Percentiles rank a stretch among this genome's conserved stretches.
phyloP scores from a whole-genome alignment of 2,797 vertebrate genomes.

The Acomys russatus region DNA sequence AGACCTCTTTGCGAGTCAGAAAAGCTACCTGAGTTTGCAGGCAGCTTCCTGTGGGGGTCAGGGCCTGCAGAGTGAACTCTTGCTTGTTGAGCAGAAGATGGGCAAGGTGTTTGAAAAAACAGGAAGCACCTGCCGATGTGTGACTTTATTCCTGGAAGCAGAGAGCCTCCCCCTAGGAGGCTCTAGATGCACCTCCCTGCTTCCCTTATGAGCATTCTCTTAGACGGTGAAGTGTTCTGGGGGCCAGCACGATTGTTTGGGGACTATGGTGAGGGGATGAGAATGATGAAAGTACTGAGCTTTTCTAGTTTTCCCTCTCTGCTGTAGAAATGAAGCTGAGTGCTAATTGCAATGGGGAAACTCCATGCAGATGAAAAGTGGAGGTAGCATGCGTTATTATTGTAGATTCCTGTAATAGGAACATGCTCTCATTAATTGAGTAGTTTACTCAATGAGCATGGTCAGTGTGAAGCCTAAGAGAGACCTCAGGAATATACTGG shows the following conservation, averaged over 20 bases:
- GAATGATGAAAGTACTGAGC: not conserved
- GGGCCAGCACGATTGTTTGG: conserved; percentile 2
- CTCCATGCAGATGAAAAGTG: not conserved
- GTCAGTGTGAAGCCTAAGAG: not conserved
- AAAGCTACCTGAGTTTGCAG: conserved; percentile 72
- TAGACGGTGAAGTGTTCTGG: not conserved
- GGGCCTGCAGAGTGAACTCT: conserved; percentile 61
- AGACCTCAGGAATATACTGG: not conserved
- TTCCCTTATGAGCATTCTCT: not conserved
- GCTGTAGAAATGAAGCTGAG: not conserved
- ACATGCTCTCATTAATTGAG: not conserved
- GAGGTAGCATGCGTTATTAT: not conserved
- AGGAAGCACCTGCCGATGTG: conserved; percentile 80
- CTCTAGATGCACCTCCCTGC: conserved; percentile 3
- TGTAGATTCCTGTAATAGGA: not conserved
- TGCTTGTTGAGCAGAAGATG: conserved; percentile 69
- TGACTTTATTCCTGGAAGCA: conserved; percentile 70
- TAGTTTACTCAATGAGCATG: not conserved
- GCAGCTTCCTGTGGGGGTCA: conserved; percentile 80
- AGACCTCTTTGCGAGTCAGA: conserved; percentile 57
- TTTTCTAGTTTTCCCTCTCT: conserved; percentile 3
- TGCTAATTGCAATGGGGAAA: not conserved
- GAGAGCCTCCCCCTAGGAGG: conserved; percentile 9
- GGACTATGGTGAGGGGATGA: not conserved
- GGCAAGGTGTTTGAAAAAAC: conserved; percentile 83